Percentiles rank a stretch among this genome's conserved stretches.
These are phyloP conservation scores for Rhopalosiphum padi DNA, from an alignment of 1,140 invertebrate species.

Conservation along the genomic window DNA sequence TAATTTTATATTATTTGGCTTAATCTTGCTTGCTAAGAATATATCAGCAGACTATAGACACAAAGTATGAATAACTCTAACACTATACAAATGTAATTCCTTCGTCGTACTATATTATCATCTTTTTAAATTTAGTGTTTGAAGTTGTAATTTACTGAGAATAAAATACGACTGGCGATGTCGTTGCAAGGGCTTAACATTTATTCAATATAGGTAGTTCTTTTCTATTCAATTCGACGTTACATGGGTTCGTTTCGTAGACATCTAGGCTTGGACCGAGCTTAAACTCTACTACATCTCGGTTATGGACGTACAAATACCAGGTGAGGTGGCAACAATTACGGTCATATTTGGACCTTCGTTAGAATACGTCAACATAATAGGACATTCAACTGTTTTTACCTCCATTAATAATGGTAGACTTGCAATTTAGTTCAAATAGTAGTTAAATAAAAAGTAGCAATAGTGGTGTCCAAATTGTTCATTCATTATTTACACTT, in stretches of 20 bases:
- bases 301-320: not conserved
- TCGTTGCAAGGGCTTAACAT: not conserved
- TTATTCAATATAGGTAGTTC: not conserved
- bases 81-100: not conserved
- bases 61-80: not conserved
- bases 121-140: not conserved
- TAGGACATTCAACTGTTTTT: not conserved
- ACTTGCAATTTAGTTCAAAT: not conserved
- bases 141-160: not conserved
- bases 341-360: not conserved
- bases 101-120: not conserved
- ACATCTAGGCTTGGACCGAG: not conserved
- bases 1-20: not conserved
- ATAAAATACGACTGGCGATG: not conserved
- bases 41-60: not conserved
- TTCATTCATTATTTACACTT: not conserved
- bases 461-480: not conserved
- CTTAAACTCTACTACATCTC: not conserved
- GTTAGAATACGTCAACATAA: not conserved
- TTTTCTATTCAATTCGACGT: not conserved
- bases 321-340: not conserved
- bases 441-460: not conserved
- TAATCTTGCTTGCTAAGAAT: not conserved
- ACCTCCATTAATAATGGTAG: not conserved
- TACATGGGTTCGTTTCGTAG: not conserved